A percentile compares a stretch with the other conserved stretches of the same genome.
phyloP scores from a whole-genome alignment of 2,797 vertebrate species.

The Spinus pinus region DNA sequence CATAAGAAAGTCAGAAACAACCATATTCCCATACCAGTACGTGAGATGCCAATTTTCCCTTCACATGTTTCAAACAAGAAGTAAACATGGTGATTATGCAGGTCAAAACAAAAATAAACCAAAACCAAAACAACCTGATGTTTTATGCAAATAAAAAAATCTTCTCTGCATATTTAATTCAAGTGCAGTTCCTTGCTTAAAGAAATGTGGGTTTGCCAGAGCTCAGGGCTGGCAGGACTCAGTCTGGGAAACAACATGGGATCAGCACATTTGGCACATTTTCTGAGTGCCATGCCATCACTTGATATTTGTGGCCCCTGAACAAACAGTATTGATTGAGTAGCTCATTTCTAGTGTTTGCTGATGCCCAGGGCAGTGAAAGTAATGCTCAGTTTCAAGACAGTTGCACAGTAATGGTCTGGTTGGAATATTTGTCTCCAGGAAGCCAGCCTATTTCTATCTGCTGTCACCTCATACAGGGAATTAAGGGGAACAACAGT shows the following conservation, averaged over 20 bases:
- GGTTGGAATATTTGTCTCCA: neutral
- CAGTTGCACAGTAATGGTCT: neutral
- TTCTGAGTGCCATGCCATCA: fast-evolving
- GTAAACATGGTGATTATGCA: neutral
- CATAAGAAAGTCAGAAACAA: neutral
- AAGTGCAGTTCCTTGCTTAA: neutral
- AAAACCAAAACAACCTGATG: neutral
- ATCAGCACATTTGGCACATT: neutral
- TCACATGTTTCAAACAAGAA: neutral
- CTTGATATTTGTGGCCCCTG: neutral
- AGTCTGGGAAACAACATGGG: neutral
- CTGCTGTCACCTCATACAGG: neutral
- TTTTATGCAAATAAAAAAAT: neutral
- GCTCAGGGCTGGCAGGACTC: neutral
- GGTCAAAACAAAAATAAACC: neutral
- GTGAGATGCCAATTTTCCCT: neutral
- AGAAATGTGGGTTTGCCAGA: neutral
- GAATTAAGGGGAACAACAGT: neutral
- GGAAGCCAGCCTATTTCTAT: neutral
- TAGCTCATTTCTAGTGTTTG: neutral
- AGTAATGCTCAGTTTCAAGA: neutral
- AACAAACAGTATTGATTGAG: neutral
- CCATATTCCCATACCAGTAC: neutral
- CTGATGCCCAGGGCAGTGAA: fast-evolving
- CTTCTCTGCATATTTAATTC: neutral